Evolutionary conservation across 2,797 vertebrate species (phyloP).

Genomic region (Galagoides demidoff): DNA sequence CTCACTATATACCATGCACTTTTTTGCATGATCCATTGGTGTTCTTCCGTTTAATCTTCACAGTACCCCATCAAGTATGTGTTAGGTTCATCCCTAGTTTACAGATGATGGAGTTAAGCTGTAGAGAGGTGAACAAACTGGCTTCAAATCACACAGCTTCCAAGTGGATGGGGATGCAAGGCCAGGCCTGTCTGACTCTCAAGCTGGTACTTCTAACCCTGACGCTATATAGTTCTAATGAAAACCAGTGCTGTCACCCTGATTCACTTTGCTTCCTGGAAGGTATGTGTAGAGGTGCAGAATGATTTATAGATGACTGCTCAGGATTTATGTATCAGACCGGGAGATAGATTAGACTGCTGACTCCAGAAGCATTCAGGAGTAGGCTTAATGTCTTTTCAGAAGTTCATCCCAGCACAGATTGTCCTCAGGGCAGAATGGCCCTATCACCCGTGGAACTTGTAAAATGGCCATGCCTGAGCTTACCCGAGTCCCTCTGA

Average conservation of each 20-base stretch:
- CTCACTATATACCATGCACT: not conserved
- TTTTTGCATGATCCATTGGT: not conserved
- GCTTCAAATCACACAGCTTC: not conserved
- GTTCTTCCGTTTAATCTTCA: not conserved
- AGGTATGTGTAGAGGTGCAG: not conserved
- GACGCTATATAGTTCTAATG: not conserved
- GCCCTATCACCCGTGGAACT: not conserved
- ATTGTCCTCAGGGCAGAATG: not conserved
- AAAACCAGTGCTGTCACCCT: not conserved
- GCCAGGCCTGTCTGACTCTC: not conserved
- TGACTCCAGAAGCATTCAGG: not conserved
- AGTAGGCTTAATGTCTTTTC: not conserved
- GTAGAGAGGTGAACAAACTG: not conserved
- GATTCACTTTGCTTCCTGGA: not conserved
- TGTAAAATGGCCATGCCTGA: not conserved
- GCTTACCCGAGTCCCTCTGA: not conserved
- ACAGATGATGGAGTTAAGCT: not conserved
- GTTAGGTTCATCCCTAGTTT: not conserved
- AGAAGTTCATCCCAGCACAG: not conserved
- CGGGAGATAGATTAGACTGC: fast-evolving
- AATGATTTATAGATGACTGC: not conserved
- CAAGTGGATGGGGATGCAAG: not conserved
- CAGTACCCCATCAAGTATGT: not conserved
- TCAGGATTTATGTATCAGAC: not conserved
- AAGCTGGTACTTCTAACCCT: fast-evolving